A percentile compares a stretch with the other conserved stretches of the same genome.
phyloP scores from a whole-genome alignment of 2,888 invertebrate genomes.

The Muscina levida region DNA sequence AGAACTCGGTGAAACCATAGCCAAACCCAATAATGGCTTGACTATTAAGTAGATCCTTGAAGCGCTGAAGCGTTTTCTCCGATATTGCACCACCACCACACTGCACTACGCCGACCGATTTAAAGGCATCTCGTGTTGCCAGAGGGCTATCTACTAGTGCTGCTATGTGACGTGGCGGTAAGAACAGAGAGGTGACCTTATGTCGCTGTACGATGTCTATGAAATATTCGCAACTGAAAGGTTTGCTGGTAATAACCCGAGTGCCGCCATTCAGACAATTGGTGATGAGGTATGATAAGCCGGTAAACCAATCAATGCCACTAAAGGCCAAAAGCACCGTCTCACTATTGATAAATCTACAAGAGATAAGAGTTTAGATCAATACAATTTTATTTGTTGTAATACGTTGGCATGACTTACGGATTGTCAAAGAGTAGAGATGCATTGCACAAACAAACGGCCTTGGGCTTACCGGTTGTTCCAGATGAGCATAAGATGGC shows the following conservation, averaged over 20 bases:
- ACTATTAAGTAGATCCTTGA: constrained; percentile 42
- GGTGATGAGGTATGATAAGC: constrained; percentile 65
- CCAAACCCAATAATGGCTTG: constrained; percentile 64
- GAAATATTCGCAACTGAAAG: constrained; percentile 68
- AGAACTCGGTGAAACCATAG: constrained; percentile 74
- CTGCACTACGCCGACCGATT: constrained; percentile 64
- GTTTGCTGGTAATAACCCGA: constrained; percentile 70
- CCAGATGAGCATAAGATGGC: constrained; percentile 59
- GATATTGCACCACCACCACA: constrained; percentile 67
- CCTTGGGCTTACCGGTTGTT: constrained; percentile 56
- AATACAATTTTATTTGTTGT: background rate
- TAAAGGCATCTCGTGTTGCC: constrained; percentile 61
- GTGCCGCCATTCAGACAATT: constrained; percentile 67
- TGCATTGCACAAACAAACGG: constrained; percentile 33
- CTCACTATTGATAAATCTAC: constrained; percentile 42
- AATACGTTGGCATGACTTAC: constrained; percentile 5
- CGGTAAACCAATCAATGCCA: constrained; percentile 72
- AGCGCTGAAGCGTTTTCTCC: constrained; percentile 43
- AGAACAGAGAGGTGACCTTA: constrained; percentile 63
- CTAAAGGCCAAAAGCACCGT: constrained; percentile 66
- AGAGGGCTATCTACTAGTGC: constrained; percentile 62
- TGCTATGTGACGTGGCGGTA: constrained; percentile 71
- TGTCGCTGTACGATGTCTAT: constrained; percentile 71
- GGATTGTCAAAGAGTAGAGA: constrained; percentile 7
- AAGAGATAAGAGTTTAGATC: background rate